These are phyloP conservation scores for Engraulis encrasicolus DNA, from an alignment of 2,113 vertebrate species.

Conservation along the genomic window DNA sequence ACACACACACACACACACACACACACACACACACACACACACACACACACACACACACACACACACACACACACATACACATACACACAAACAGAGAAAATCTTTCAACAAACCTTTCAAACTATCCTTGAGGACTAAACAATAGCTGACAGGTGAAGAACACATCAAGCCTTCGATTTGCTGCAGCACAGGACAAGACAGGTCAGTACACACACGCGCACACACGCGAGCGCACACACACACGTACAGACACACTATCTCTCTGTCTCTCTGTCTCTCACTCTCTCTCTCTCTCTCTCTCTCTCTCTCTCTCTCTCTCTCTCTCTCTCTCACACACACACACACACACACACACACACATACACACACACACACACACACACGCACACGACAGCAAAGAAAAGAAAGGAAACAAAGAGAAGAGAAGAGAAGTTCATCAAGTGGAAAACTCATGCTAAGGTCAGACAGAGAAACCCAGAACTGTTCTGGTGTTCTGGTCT, in stretches of 20 bases:
- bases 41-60: not conserved
- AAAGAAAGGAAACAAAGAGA: too few relatives aligned
- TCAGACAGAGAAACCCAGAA: too few relatives aligned
- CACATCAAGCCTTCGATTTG: not conserved
- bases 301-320: not conserved
- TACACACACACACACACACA: too few relatives aligned
- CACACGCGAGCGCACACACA: too few relatives aligned
- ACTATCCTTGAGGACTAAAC: not conserved
- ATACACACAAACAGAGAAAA: too few relatives aligned
- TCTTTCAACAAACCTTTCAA: too few relatives aligned
- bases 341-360: not conserved
- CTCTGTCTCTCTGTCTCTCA: not conserved
- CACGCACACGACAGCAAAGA: too few relatives aligned
- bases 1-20: not conserved
- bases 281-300: not conserved
- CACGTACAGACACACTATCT: too few relatives aligned
- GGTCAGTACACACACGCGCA: too few relatives aligned
- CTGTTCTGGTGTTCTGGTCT: too few relatives aligned
- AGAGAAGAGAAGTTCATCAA: too few relatives aligned
- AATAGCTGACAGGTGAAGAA: not conserved
- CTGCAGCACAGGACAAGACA: not conserved
- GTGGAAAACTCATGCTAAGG: too few relatives aligned
- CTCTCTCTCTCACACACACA: slow-evolving; percentile 1
- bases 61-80: not conserved
- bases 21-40: not conserved